phyloP scores from a whole-genome alignment of 2,797 vertebrate genomes.

The Mus spretus region DNA sequence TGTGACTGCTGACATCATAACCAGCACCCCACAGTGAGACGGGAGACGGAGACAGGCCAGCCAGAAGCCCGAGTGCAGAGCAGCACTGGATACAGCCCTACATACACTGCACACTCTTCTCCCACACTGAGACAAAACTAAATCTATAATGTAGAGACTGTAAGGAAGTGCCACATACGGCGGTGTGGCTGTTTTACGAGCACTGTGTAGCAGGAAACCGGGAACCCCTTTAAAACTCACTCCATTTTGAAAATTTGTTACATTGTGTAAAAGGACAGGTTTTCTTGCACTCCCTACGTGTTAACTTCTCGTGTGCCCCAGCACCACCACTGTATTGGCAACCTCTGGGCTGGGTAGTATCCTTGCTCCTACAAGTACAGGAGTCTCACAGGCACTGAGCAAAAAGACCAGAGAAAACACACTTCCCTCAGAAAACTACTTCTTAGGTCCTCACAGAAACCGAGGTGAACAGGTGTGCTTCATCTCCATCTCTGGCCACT shows the following conservation, averaged over 20 bases:
- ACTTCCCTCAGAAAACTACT: neutral
- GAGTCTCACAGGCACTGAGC: neutral
- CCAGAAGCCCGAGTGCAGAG: neutral
- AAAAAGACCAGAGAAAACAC: neutral
- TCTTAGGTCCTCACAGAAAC: neutral
- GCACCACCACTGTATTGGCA: neutral
- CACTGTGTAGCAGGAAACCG: neutral
- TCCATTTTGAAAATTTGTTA: conserved; percentile 18
- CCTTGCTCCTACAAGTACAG: neutral
- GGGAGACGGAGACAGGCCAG: neutral
- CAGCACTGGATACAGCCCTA: neutral
- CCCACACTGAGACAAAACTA: neutral
- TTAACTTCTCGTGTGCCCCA: neutral
- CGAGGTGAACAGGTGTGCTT: neutral
- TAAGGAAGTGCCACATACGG: conserved; percentile 46
- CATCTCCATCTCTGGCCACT: neutral
- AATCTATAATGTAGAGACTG: neutral
- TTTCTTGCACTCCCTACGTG: neutral
- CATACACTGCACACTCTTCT: too few species aligned
- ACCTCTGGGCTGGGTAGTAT: neutral
- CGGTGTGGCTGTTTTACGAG: neutral
- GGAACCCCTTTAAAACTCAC: neutral
- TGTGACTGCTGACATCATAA: neutral
- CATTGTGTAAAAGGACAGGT: conserved; percentile 47
- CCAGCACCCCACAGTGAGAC: neutral